Conservation (phyloP, 2,888 invertebrate species). For the Prosopocoilus inquinatus region DNA sequence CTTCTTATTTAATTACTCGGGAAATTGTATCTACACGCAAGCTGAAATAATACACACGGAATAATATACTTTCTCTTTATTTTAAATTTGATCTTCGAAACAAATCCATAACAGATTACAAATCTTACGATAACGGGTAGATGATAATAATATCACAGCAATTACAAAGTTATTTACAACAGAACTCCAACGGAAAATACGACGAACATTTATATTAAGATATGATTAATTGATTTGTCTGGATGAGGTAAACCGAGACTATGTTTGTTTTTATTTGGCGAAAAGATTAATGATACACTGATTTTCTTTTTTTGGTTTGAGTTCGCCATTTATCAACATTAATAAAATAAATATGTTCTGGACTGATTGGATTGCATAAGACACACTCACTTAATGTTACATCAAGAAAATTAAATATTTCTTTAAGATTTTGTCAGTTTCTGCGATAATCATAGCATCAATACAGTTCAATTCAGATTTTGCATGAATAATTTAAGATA, state of each 20-base stretch:
- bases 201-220: conserved; percentile 34
- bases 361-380: not conserved
- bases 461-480: no score
- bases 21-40: no score
- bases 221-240: conserved; percentile 42
- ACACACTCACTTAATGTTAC: no score
- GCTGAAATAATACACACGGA: conserved; percentile 4
- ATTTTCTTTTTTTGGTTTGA: not conserved
- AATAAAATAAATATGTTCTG: conserved; percentile 21
- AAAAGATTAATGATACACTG: conserved; percentile 7
- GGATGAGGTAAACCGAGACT: conserved; percentile 34
- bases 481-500: no score
- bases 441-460: no score
- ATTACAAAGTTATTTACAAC: conserved; percentile 37
- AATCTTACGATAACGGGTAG: conserved; percentile 22
- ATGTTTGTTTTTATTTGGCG: conserved; percentile 1
- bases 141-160: conserved; percentile 38
- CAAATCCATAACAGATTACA: conserved; percentile 12
- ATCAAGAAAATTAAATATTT: not conserved
- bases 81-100: not conserved
- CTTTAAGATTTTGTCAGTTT: no score
- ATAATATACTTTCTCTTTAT: not conserved
- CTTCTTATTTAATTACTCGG: no score
- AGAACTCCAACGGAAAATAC: conserved; percentile 23
- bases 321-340: conserved; percentile 18